These are phyloP conservation scores for Tachina grossa DNA, from an alignment of 2,888 invertebrate species.

Conservation along the genomic window DNA sequence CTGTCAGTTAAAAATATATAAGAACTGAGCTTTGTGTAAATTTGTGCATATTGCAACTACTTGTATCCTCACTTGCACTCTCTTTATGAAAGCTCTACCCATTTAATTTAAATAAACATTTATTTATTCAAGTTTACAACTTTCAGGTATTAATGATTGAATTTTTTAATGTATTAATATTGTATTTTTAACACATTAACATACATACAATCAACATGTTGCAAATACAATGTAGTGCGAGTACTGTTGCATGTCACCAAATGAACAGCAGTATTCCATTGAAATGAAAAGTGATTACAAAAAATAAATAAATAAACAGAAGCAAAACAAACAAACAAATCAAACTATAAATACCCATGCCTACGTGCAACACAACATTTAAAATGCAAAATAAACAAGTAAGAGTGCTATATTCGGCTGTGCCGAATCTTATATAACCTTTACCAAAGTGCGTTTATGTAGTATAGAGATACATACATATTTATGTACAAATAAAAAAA, in stretches of 20 bases:
- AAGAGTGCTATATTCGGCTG: too few species aligned
- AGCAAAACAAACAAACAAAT: background rate
- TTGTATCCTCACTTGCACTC: too few species aligned
- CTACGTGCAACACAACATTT: slow-evolving; percentile 33
- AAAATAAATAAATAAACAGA: background rate
- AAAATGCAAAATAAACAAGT: slow-evolving; percentile 19
- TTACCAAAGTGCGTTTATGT: too few species aligned
- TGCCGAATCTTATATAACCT: too few species aligned
- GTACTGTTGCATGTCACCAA: slow-evolving; percentile 31
- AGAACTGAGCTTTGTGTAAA: too few species aligned
- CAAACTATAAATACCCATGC: background rate
- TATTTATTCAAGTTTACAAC: background rate
- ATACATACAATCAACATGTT: slow-evolving; percentile 8
- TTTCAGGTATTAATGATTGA: background rate
- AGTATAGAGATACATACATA: too few species aligned
- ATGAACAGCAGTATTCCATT: background rate
- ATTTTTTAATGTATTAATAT: background rate
- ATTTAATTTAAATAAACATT: background rate
- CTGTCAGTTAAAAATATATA: too few species aligned
- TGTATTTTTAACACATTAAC: background rate
- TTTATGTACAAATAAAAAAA: too few species aligned
- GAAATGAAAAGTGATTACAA: slow-evolving; percentile 44
- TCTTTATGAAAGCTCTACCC: too few species aligned
- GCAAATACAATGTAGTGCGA: slow-evolving; percentile 9
- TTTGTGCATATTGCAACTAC: too few species aligned